A percentile compares a stretch with the other conserved stretches of the same genome.
phyloP scores from a whole-genome alignment of 1,140 invertebrate genomes.

The Plodia interpunctella region DNA sequence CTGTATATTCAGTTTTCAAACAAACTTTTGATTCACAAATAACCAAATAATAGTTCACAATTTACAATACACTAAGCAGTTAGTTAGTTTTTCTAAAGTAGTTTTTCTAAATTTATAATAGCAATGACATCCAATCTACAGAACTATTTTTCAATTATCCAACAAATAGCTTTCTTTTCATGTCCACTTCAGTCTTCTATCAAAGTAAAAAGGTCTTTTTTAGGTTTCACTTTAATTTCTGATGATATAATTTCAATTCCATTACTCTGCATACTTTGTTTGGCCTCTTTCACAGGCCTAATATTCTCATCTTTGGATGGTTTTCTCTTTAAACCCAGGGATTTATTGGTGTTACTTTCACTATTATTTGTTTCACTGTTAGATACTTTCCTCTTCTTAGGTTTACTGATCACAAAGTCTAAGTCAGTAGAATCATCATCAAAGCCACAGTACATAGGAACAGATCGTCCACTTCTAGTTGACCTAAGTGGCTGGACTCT shows the following conservation, averaged over 20 bases:
- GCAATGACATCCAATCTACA: background rate
- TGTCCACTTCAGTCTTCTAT: constrained; percentile 15
- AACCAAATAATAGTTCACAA: no score
- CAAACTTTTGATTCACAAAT: no score
- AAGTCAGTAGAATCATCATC: constrained; percentile 70
- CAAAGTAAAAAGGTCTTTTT: constrained; percentile 10
- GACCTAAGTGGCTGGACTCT: constrained; percentile 54
- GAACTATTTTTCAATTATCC: background rate
- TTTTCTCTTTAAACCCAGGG: constrained; percentile 59
- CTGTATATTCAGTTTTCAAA: no score
- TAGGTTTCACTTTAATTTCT: constrained; percentile 12
- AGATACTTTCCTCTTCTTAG: constrained; percentile 60
- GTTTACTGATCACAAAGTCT: constrained; percentile 58
- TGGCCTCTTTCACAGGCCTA: constrained; percentile 53
- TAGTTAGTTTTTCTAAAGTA: no score
- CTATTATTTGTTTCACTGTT: constrained; percentile 41
- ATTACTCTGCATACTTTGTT: constrained; percentile 32
- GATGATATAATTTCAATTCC: constrained; percentile 18
- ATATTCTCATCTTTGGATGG: constrained; percentile 50
- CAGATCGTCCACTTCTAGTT: constrained; percentile 63
- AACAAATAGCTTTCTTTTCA: background rate
- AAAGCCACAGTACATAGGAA: constrained; percentile 61
- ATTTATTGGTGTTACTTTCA: constrained; percentile 53
- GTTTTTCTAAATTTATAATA: no score
- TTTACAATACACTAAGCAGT: no score